A percentile compares a stretch with the other conserved stretches of the same genome.
These are phyloP conservation scores for Elachura formosa DNA, from an alignment of 2,113 vertebrate genomes.

Conservation along the genomic window DNA sequence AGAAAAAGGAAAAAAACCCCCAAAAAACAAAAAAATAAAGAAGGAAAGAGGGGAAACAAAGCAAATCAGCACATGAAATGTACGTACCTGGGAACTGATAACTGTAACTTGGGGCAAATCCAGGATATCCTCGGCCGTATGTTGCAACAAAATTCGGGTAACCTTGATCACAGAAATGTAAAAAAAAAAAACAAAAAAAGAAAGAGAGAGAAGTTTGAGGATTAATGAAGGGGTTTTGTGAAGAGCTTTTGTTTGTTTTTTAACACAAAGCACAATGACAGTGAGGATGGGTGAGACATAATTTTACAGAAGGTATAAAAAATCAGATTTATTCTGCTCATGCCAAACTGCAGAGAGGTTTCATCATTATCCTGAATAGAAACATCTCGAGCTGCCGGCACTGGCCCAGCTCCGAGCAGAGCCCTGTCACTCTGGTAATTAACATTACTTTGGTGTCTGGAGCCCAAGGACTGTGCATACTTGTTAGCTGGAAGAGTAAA, in stretches of 20 bases:
- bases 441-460: conserved; percentile 62
- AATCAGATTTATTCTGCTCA: background rate
- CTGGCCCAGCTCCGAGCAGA: background rate
- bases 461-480: conserved; percentile 63
- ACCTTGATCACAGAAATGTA: conserved; percentile 74
- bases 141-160: conserved; percentile 99
- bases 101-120: conserved; percentile 98
- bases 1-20: background rate
- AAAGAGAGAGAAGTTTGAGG: conserved; percentile 4
- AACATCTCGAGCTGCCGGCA: background rate
- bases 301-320: background rate
- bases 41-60: background rate
- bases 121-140: conserved; percentile 96
- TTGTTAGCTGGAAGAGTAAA: conserved; percentile 76
- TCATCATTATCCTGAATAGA: background rate
- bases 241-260: background rate
- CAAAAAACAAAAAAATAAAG: background rate
- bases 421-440: conserved; percentile 58
- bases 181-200: background rate
- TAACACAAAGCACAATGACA: background rate
- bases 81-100: conserved; percentile 98
- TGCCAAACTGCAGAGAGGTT: background rate
- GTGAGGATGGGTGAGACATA: background rate
- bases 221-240: background rate
- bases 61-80: background rate